Base-by-base conservation (phyloP, 2,113 vertebrate genomes). In the Cephalopholis sonnerati region DNA sequence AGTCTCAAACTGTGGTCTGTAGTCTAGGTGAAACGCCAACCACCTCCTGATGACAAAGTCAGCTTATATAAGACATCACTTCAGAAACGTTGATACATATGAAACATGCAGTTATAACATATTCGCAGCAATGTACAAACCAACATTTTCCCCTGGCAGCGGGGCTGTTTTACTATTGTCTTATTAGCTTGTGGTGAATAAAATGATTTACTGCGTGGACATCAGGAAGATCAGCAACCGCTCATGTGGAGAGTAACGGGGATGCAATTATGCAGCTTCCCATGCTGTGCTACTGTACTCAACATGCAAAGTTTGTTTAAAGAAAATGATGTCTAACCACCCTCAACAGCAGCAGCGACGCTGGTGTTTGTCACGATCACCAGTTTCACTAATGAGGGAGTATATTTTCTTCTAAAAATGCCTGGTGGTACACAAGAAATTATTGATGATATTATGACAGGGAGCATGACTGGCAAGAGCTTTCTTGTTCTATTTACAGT, bases 371-470 rank as follows among this genome's bases (percentile, higher is more conserved):
- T 70, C 70, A 54, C 6, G 4, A 63, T 36, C 13, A 41, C 0
- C 66, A 70, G 63, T 25, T 32, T 59, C 69, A 65, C 63, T 92
- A 83, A 87, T 79, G 65, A 88, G 79, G 0, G 41, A 50, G 36
- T 3, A 20, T 50, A 48, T 36, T 61, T 46, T 16, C 25, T 76
- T 63, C 8, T 36, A 46, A 53, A 70, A 29, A 32, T 25, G n/a
- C 51, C 10, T 13, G 46, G 41, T 55, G 8, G 5, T 44, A 11
- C 20, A 58, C 16, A 29, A 29, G 17, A 58, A 53, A 77, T 79
- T 58, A 71, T 65, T 84, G 48, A 66, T 6, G 78, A 74, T 71
- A 79, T 71, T 72, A 46, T 73, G 71, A 88, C 90, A 64, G 67
- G 18, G 16, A 44, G 20, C n/a, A 27, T 69, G 20, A 65, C 53